Base-by-base conservation (phyloP, 2,888 invertebrate genomes). In the Epinotia brunnichana region DNA sequence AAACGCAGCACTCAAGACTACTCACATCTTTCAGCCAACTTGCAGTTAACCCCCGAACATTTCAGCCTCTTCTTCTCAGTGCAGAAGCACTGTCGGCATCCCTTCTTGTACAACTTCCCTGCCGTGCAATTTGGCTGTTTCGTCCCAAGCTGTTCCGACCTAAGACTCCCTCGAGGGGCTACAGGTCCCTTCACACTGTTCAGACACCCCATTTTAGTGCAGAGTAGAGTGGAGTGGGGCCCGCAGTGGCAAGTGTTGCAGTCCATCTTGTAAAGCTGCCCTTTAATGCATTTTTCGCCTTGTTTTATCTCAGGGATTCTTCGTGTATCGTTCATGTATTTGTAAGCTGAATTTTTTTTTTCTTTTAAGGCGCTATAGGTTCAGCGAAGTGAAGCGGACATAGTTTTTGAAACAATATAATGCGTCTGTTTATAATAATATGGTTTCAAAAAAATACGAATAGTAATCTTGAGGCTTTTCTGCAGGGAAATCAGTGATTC, bases 191-290 rank as follows among this genome's bases (percentile, higher is more conserved):
- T 13, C 53, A 54, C 13, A 0, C 21, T 10, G 29, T 66, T 35
- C 2, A 66, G 21, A 54, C 94, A 94, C 0, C 82, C 84, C 77
- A 85, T 87, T 76, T 90, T 87, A 0, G 91, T 90, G 77, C 94
- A 94, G 11, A 88, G 39, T 0, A 91, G 76, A 0, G 74, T 61
- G 2, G 83, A 79, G 1, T 80, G 71, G 0, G 61, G 51, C 0
- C 79, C 82, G 63, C 92, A 93, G 1, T 79, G 78, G 29, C 92
- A 93, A 0, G 82, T 85, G 63, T 93, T 92, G 75, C 92, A 93
- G 0, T 82, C 83, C 75, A 85, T 78, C 70, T 75, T 83, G 74
- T 92, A 92, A 3, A 76, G 24, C 51, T 80, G 77, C 0, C 88
- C 87, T 0, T 81, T 78, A 0, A 75, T 64, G 70, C 93, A 92